These are phyloP conservation scores for Tachina fera DNA, from an alignment of 2,888 invertebrate genomes.

Conservation along the genomic window DNA sequence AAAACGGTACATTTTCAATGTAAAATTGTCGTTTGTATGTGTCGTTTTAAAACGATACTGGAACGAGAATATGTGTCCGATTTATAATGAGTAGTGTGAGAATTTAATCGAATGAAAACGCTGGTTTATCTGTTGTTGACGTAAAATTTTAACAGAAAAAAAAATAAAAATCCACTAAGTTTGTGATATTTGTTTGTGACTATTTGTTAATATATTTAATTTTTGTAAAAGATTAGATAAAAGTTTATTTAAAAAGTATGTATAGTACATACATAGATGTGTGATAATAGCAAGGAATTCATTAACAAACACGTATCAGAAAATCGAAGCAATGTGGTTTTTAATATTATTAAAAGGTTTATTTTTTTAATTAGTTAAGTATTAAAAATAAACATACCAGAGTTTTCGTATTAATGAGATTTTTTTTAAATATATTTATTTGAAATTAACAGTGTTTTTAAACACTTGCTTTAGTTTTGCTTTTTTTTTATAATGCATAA, in stretches of 20 bases:
- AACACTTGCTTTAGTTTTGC: no score
- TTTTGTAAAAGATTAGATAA: constrained; percentile 26
- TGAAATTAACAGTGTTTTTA: neutral
- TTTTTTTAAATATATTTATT: neutral
- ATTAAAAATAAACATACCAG: neutral
- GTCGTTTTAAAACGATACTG: no score
- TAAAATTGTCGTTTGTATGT: no score
- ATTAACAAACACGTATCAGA: constrained; percentile 27
- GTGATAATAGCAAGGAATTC: constrained; percentile 32
- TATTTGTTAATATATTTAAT: constrained; percentile 54
- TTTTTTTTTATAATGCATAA: neutral
- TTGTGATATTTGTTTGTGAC: constrained; percentile 73
- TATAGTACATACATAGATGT: constrained; percentile 2
- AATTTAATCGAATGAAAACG: constrained; percentile 10
- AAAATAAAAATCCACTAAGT: constrained; percentile 57
- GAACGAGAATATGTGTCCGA: no score
- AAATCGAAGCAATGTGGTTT: constrained; percentile 52
- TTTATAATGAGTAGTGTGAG: constrained; percentile 17
- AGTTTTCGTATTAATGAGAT: neutral
- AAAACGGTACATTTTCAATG: no score
- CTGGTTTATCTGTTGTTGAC: constrained; percentile 28
- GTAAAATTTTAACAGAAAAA: constrained; percentile 21
- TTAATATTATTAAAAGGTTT: neutral
- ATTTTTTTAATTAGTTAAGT: constrained; percentile 7
- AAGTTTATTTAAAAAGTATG: neutral